Conservation (phyloP, 2,113 vertebrate species). For the Oreochromis spilurus region DNA sequence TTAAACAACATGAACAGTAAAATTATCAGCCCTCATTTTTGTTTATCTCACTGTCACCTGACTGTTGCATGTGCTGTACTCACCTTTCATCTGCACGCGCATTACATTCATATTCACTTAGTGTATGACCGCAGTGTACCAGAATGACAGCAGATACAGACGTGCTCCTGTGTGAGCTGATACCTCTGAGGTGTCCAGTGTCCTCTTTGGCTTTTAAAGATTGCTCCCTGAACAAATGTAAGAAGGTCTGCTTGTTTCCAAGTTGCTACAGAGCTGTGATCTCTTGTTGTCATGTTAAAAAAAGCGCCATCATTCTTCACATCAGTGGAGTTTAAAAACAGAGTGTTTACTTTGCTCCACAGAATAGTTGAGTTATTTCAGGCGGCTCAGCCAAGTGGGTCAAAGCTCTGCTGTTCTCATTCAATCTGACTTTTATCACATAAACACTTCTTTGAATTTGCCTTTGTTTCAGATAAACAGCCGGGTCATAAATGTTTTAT, state of each 20-base stretch:
- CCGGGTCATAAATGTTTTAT: not conserved
- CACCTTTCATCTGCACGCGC: not conserved
- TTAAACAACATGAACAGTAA: not conserved
- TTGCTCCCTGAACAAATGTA: not conserved
- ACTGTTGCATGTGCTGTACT: not conserved
- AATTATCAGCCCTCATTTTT: not conserved
- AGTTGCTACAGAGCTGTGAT: accelerated
- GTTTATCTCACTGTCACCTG: not conserved
- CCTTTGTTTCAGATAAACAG: not conserved
- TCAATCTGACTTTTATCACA: not conserved
- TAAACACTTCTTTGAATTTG: not conserved
- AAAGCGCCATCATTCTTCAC: not conserved
- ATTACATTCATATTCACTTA: not conserved
- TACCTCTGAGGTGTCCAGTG: not conserved
- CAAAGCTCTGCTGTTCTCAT: not conserved
- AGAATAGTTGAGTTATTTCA: not conserved
- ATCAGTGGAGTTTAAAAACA: accelerated
- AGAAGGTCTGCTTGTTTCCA: not conserved
- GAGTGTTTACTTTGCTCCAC: not conserved
- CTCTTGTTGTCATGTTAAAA: not conserved
- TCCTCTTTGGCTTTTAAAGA: not conserved
- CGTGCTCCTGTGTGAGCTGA: accelerated
- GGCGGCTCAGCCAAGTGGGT: not conserved
- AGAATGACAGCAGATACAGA: accelerated
- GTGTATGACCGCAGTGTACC: not conserved